Evolutionary conservation across 53 echinoderm and acorn worm species (phyloP).

Genomic region (Apostichopus leukothele): DNA sequence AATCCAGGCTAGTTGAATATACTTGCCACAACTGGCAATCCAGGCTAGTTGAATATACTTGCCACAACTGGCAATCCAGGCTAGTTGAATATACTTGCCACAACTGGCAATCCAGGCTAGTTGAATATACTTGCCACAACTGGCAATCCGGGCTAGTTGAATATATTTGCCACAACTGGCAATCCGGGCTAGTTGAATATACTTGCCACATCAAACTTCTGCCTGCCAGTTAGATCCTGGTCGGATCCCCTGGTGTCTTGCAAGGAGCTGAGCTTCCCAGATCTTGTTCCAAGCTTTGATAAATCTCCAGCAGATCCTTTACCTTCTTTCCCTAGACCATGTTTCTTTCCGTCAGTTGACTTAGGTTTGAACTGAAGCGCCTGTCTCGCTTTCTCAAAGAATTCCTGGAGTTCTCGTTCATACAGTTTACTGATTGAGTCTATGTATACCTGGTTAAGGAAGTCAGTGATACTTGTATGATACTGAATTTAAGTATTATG

Average conservation of each 20-base stretch:
- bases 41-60: too few species aligned
- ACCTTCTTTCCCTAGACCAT: constrained; percentile 64
- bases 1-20: too few species aligned
- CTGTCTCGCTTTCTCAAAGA: constrained; percentile 85
- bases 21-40: too few species aligned
- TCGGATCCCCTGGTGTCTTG: constrained; percentile 68
- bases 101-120: too few species aligned
- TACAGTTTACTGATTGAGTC: constrained; percentile 80
- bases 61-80: too few species aligned
- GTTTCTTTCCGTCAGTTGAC: constrained; percentile 78
- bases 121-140: too few species aligned
- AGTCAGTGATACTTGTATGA: too few species aligned
- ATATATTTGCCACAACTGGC: too few species aligned
- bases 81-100: too few species aligned
- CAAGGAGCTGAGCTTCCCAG: constrained; percentile 51
- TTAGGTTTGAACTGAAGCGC: constrained; percentile 65
- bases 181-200: neutral
- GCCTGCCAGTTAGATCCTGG: constrained; percentile 81
- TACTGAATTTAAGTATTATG: too few species aligned
- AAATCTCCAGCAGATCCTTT: constrained; percentile 73
- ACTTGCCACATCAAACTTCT: constrained; percentile 94
- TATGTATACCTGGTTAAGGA: constrained; percentile 71
- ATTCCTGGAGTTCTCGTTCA: constrained; percentile 82
- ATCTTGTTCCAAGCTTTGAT: constrained; percentile 53
- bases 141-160: too few species aligned